A percentile compares a stretch with the other conserved stretches of the same genome.
Conservation (phyloP, 2,113 vertebrate species). For the Asarcornis scutulata region DNA sequence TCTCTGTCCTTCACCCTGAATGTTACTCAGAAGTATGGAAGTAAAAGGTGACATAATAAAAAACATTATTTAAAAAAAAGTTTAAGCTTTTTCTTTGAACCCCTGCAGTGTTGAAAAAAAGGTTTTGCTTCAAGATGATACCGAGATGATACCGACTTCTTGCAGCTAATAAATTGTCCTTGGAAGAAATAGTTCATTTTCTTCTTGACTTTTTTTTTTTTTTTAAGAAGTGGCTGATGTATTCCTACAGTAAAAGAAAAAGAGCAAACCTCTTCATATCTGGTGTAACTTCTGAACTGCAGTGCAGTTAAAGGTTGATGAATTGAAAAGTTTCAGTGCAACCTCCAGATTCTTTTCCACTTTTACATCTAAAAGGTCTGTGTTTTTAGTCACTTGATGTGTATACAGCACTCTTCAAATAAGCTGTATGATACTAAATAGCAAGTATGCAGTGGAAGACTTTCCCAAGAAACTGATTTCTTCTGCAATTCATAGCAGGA, state of each 20-base stretch:
- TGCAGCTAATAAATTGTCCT: background rate
- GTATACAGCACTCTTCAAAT: background rate
- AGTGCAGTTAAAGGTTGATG: background rate
- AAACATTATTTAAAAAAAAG: background rate
- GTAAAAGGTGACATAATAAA: background rate
- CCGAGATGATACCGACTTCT: background rate
- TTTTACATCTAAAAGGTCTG: background rate
- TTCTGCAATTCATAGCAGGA: background rate
- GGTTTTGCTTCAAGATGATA: background rate
- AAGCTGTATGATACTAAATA: background rate
- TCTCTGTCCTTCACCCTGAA: background rate
- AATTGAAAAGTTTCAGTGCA: background rate
- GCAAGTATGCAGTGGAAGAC: background rate
- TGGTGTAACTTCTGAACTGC: background rate
- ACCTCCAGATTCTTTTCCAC: background rate
- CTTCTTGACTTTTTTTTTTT: background rate
- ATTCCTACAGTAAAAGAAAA: background rate
- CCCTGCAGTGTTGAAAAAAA: background rate
- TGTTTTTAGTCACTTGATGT: background rate
- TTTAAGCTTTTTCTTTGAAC: background rate
- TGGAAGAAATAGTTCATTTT: no score
- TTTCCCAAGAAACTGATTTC: background rate
- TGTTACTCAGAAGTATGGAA: background rate
- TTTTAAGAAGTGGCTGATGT: background rate
- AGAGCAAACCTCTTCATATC: background rate